These are phyloP conservation scores for Ia io DNA, from an alignment of 2,113 vertebrate genomes.

Conservation along the genomic window DNA sequence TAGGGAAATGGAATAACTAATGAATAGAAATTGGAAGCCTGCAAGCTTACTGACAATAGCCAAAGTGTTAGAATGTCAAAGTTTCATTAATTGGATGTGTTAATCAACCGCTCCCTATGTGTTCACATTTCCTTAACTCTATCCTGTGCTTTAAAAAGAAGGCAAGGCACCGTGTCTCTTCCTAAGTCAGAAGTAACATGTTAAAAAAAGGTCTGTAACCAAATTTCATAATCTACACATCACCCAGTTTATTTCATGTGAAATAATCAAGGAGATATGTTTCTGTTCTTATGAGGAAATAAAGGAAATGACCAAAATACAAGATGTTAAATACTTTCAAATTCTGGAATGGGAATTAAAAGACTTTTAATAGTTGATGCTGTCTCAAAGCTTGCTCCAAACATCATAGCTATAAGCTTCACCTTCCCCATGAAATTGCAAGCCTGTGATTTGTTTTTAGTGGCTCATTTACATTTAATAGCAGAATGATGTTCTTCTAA, in stretches of 20 bases:
- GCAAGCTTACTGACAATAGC: conserved; percentile 42
- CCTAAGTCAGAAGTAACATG: not conserved
- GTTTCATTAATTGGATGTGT: conserved; percentile 52
- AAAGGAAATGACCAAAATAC: not conserved
- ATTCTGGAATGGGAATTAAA: not conserved
- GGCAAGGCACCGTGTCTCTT: not conserved
- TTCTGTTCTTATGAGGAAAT: not conserved
- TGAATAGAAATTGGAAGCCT: conserved; percentile 48
- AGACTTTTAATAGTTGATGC: not conserved
- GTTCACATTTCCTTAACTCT: conserved; percentile 26
- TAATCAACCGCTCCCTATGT: not conserved
- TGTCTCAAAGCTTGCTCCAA: not conserved
- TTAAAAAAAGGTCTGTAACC: not conserved
- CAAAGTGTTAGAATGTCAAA: conserved; percentile 31
- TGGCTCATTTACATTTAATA: not conserved
- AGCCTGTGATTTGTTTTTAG: not conserved
- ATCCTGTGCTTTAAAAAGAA: not conserved
- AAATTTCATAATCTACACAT: not conserved
- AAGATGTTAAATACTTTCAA: conserved; percentile 18
- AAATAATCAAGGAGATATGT: not conserved
- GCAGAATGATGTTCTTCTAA: not conserved
- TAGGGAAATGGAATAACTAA: conserved; percentile 18
- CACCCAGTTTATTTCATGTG: not conserved
- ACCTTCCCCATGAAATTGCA: not conserved
- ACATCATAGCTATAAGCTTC: not conserved